Percentiles rank a stretch among this genome's conserved stretches.
Conservation (phyloP, 2,888 invertebrate genomes). For the Arenicola marina region DNA sequence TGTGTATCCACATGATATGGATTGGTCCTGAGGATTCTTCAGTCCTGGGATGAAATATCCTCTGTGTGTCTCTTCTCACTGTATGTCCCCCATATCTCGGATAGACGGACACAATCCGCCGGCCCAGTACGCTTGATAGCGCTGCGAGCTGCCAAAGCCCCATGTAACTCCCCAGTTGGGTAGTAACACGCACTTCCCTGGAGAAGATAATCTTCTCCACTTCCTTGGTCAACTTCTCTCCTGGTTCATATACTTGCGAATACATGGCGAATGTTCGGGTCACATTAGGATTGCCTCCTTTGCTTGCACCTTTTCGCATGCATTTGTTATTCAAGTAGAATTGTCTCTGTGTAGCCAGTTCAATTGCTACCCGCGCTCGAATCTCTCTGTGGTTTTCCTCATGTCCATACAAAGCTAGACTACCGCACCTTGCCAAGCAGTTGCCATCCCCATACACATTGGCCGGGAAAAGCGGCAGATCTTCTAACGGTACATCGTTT, state of each 20-base stretch:
- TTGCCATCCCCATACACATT: conserved; percentile 4
- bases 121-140: not conserved
- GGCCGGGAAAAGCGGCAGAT: too few relatives aligned
- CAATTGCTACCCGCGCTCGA: not conserved
- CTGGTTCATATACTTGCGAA: not conserved
- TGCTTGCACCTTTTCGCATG: not conserved
- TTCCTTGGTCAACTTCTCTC: not conserved
- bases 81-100: not conserved
- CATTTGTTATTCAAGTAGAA: not conserved
- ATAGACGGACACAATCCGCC: not conserved
- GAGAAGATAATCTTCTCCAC: not conserved
- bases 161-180: not conserved
- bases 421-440: not conserved
- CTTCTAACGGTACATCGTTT: too few relatives aligned
- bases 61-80: not conserved
- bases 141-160: not conserved
- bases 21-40: not conserved
- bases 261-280: not conserved
- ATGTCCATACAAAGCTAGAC: not conserved
- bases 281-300: not conserved
- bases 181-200: not conserved
- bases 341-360: not conserved
- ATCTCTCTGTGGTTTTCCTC: not conserved
- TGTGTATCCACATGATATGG: not conserved
- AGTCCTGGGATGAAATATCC: not conserved